These are phyloP conservation scores for Brachylomia viminalis DNA, from an alignment of 2,888 invertebrate species.

Conservation along the genomic window DNA sequence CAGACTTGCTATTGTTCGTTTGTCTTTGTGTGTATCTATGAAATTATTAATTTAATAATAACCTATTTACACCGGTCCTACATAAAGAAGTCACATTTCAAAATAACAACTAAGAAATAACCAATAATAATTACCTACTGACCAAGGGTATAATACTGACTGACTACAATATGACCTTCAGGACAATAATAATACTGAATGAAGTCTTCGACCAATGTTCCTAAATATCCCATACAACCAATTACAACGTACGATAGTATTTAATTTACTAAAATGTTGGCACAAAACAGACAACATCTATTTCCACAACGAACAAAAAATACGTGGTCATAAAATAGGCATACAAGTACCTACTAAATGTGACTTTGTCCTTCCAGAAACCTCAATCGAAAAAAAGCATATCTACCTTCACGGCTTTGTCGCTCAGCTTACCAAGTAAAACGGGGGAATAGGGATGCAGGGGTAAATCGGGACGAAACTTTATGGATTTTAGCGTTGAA, in stretches of 20 bases:
- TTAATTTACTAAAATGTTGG: constrained; percentile 65
- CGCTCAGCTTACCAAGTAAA: too few species aligned
- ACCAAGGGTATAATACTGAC: neutral
- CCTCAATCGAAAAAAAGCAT: too few species aligned
- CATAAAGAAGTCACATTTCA: neutral
- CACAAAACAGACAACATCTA: constrained; percentile 66
- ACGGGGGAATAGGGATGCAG: too few species aligned
- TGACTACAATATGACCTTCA: too few species aligned
- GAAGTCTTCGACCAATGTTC: constrained; percentile 8
- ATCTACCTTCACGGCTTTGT: too few species aligned
- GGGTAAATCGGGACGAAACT: too few species aligned
- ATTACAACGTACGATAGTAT: constrained; percentile 35
- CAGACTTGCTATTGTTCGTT: constrained; percentile 41
- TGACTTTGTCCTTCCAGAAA: too few species aligned
- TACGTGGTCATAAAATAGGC: too few species aligned
- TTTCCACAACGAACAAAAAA: constrained; percentile 64
- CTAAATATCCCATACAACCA: constrained; percentile 19
- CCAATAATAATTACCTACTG: neutral
- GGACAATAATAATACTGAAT: constrained; percentile 12
- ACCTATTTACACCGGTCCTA: constrained; percentile 28
- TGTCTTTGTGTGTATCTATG: constrained; percentile 16
- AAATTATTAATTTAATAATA: neutral
- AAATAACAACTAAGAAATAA: neutral
- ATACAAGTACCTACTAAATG: too few species aligned
- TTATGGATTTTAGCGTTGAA: too few species aligned